Conservation (phyloP, 2,797 vertebrate species). For the Poeciliopsis infans region DNA sequence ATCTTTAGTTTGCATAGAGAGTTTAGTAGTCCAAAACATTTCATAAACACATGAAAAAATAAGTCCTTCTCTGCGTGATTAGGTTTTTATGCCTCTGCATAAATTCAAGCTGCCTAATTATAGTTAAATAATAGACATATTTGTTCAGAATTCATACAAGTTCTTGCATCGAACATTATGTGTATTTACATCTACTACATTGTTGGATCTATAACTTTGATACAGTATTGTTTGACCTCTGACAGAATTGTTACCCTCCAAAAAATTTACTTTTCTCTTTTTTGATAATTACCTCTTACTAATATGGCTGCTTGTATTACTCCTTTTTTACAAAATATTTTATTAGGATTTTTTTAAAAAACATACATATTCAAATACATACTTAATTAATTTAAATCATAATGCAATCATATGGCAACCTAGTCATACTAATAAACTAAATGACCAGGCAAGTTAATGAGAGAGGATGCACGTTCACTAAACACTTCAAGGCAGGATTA, state of each 20-base stretch:
- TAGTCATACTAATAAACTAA: neutral
- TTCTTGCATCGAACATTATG: neutral
- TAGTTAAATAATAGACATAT: neutral
- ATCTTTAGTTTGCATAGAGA: conserved; percentile 6
- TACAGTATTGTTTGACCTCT: neutral
- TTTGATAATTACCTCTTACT: neutral
- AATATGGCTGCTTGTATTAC: neutral
- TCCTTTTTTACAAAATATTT: neutral
- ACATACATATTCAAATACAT: neutral
- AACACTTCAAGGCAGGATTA: neutral
- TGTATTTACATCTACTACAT: neutral
- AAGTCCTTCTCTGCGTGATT: neutral
- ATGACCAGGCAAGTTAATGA: neutral
- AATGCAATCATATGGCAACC: neutral
- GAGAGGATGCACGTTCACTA: neutral
- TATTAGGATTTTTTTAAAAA: neutral
- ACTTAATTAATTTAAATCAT: neutral
- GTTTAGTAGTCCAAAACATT: neutral
- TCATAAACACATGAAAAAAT: neutral
- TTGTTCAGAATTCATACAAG: neutral
- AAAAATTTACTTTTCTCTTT: neutral
- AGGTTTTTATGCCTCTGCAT: neutral
- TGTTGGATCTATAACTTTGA: neutral
- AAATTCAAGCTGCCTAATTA: neutral
- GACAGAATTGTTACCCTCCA: neutral